Evolutionary conservation across 2,888 invertebrate genomes (phyloP).

Genomic region (Hedya salicella): DNA sequence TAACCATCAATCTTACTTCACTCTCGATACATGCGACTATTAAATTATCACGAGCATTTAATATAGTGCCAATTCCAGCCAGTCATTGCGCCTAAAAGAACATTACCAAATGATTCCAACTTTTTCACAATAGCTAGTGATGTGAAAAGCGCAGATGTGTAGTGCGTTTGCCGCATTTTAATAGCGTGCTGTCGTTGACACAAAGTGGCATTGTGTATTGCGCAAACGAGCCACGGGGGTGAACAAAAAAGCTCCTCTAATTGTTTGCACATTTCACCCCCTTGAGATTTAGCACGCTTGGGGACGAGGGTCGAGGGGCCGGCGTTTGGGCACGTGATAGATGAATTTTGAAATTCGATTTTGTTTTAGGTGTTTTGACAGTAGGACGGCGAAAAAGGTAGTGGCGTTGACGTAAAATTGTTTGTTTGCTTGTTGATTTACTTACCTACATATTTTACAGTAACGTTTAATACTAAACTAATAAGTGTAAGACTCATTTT

Average conservation of each 20-base stretch:
- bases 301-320: constrained; percentile 45
- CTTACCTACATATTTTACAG: too few species aligned
- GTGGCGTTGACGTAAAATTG: neutral
- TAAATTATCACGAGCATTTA: constrained; percentile 16
- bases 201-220: constrained; percentile 72
- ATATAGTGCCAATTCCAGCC: constrained; percentile 12
- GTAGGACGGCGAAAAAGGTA: neutral
- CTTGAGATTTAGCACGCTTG: constrained; percentile 57
- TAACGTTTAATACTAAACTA: too few species aligned
- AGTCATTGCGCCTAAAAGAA: constrained; percentile 28
- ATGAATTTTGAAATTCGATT: constrained; percentile 37
- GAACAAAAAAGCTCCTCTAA: constrained; percentile 77
- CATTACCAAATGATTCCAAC: constrained; percentile 12
- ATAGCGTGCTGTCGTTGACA: constrained; percentile 73
- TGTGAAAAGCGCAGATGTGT: constrained; percentile 77
- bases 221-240: constrained; percentile 56
- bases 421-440: too few species aligned
- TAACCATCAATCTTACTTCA: neutral
- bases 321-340: constrained; percentile 25
- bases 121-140: constrained; percentile 52
- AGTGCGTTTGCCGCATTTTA: constrained; percentile 66
- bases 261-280: constrained; percentile 82
- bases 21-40: neutral
- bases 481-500: too few species aligned
- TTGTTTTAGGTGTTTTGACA: constrained; percentile 4